phyloP scores from a whole-genome alignment of 2,113 vertebrate genomes.

The Lagenorhynchus albirostris region DNA sequence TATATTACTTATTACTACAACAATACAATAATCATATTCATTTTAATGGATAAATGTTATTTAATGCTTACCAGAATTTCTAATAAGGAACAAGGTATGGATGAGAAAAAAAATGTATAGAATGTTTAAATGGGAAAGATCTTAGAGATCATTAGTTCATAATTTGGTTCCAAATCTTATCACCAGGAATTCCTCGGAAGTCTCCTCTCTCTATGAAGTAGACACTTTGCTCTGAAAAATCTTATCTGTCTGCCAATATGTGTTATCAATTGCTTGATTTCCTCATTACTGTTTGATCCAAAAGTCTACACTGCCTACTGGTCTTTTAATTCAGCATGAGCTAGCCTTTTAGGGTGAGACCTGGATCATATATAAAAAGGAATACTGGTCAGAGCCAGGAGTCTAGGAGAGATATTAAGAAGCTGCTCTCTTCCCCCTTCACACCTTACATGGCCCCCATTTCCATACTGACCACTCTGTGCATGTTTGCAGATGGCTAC shows the following conservation, averaged over 20 bases:
- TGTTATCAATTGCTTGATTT: background rate
- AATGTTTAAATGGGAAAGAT: background rate
- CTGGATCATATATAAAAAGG: no score
- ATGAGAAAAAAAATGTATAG: background rate
- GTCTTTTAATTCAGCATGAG: background rate
- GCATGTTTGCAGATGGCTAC: background rate
- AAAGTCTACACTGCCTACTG: background rate
- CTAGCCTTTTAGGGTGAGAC: background rate
- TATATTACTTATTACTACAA: background rate
- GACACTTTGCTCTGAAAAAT: background rate
- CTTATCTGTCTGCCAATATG: background rate
- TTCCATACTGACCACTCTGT: fast-evolving
- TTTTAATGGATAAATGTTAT: background rate
- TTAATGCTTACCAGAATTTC: background rate
- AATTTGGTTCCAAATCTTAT: background rate
- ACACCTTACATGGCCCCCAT: background rate
- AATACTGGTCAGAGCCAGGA: background rate
- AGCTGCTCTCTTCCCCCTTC: background rate
- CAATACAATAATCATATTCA: background rate
- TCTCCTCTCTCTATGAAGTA: background rate
- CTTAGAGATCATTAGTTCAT: background rate
- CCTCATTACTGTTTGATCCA: background rate
- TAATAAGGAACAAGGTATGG: background rate
- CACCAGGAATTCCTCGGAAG: background rate
- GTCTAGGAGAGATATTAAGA: background rate